phyloP scores from a whole-genome alignment of 1,140 invertebrate species.

The Atta cephalotes region DNA sequence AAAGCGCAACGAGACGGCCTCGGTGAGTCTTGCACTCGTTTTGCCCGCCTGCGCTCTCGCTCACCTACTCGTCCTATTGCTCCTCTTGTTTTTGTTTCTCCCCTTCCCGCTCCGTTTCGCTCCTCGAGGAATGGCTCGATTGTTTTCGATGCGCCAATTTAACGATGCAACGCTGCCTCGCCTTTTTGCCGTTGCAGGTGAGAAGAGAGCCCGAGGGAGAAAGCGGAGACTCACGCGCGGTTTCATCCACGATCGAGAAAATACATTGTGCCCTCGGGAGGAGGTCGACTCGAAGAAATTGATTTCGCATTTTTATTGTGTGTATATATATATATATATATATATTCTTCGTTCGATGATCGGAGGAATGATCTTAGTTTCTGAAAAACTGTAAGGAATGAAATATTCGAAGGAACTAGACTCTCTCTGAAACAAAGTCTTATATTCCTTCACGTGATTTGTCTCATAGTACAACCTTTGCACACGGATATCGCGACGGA shows the following conservation, averaged over 20 bases:
- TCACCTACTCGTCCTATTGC: constrained; percentile 29
- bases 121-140: constrained; percentile 56
- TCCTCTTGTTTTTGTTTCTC: constrained; percentile 25
- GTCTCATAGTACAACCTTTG: background rate
- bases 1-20: constrained; percentile 77
- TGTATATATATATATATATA: no score
- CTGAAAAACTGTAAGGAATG: no score
- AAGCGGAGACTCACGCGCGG: constrained; percentile 24
- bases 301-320: constrained; percentile 27
- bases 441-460: background rate
- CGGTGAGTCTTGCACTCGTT: constrained; percentile 72
- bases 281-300: constrained; percentile 33
- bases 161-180: constrained; percentile 58
- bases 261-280: constrained; percentile 34
- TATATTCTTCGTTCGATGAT: background rate
- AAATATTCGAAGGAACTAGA: background rate
- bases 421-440: background rate
- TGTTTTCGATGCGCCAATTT: constrained; percentile 71
- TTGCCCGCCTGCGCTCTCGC: constrained; percentile 32
- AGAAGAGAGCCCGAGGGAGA: constrained; percentile 43
- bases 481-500: background rate
- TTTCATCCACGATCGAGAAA: constrained; percentile 37
- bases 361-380: background rate
- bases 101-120: background rate
- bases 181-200: constrained; percentile 61